Evolutionary conservation across 2,113 vertebrate genomes (phyloP), one percentile per base, ranked within the genome.

Genomic region (Alouatta palliata): DNA sequence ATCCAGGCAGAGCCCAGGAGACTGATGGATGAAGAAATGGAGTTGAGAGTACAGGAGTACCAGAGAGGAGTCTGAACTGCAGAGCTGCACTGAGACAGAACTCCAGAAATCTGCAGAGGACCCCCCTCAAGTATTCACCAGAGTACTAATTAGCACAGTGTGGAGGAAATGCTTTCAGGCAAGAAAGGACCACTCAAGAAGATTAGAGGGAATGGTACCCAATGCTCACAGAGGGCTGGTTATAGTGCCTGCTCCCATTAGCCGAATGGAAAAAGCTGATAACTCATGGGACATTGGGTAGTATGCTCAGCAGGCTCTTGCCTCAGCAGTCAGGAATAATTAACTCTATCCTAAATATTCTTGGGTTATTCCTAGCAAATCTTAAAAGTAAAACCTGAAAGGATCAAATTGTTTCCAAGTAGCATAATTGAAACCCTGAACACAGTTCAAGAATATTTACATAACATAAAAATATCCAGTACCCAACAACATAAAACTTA

Each of bases 371-470:
- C 25, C 77, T 89, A 47, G 81, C 25, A 89, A 58, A 43, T 75
- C 35, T 89, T 76, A 87, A 82, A 66, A 75, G 17, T n/a, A 95
- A 87, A 52, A 75, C 5, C 37, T 58, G 27, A 49, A 83, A 89
- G 32, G 49, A 61, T 43, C 35, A 92, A 68, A 75, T 30, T 23
- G 6, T 66, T 92, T 96, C 30, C 56, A 89, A 75, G 52, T 81
- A 75, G 76, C 52, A 75, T 90, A 85, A 76, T 1, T 35, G 5
- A 19, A 80, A 52, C 19, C 12, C 35, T 61, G 35, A 88, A 45
- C 30, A 77, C 73, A 95, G 75, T 47, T 83, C 43, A 79, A 64
- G 30, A 87, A 80, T 94, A 80, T 86, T 27, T 94, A 73, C 81
- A 35, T 81, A 90, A 61, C 14, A 68, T 66, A 56, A 92, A 79